Evolutionary conservation across 2,797 vertebrate genomes (phyloP).

Genomic region (Pseudomugil tenellus): DNA sequence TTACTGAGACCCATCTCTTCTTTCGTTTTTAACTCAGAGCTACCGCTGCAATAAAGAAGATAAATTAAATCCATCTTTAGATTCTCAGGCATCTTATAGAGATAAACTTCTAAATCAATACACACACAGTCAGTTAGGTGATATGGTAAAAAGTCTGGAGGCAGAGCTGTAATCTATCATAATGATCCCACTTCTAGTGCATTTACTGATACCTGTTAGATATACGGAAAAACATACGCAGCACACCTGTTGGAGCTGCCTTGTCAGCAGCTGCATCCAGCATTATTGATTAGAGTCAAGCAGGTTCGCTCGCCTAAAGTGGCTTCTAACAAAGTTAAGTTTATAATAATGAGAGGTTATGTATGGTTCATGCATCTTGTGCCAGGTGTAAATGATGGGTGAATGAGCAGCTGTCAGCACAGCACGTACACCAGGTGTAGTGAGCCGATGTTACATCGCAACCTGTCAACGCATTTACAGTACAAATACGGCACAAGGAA

Average conservation of each 20-base stretch:
- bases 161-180: neutral
- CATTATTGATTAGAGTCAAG: slow-evolving; percentile 23
- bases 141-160: neutral
- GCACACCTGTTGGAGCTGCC: slow-evolving; percentile 20
- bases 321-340: slow-evolving; percentile 28
- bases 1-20: slow-evolving; percentile 1
- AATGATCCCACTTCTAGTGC: neutral
- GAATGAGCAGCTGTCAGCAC: slow-evolving; percentile 54
- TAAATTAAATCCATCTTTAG: slow-evolving; percentile 3
- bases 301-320: slow-evolving; percentile 3
- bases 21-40: slow-evolving; percentile 3
- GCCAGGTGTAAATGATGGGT: slow-evolving; percentile 38
- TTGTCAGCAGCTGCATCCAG: slow-evolving; percentile 11
- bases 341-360: slow-evolving; percentile 37
- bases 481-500: neutral
- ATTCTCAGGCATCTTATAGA: neutral
- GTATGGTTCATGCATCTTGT: slow-evolving; percentile 39
- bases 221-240: neutral
- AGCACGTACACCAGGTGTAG: slow-evolving; percentile 39
- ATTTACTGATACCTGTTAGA: neutral
- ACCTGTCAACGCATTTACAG: slow-evolving; percentile 23
- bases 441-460: slow-evolving; percentile 9
- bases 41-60: slow-evolving; percentile 12
- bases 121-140: neutral
- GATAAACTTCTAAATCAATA: neutral